Percentiles rank a stretch among this genome's conserved stretches.
Conservation (phyloP, 2,888 invertebrate genomes). For the Lymantria monacha region DNA sequence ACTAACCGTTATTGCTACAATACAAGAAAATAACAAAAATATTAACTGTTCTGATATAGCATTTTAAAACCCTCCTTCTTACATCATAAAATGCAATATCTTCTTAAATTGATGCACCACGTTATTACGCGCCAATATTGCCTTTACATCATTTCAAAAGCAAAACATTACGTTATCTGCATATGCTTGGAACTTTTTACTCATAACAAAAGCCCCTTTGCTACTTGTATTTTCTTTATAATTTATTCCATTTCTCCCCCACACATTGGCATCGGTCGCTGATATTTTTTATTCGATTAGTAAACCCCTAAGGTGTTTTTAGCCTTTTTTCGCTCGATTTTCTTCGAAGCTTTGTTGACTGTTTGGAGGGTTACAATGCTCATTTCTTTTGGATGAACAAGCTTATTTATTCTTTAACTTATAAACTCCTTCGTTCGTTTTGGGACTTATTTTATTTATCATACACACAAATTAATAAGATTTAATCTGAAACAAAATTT, state of each 20-base stretch:
- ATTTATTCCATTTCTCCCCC: conserved; percentile 81
- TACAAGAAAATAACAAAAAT: no score
- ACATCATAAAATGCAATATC: conserved; percentile 24
- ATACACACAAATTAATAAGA: background rate
- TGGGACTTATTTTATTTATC: conserved; percentile 9
- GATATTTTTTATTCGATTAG: conserved; percentile 84
- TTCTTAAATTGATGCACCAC: conserved; percentile 35
- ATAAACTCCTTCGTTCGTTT: conserved; percentile 15
- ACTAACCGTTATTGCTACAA: no score
- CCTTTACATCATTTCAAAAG: conserved; percentile 56
- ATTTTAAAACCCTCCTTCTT: background rate
- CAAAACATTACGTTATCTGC: conserved; percentile 64
- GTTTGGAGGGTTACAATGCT: conserved; percentile 77
- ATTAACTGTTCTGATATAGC: background rate
- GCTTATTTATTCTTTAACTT: conserved; percentile 68
- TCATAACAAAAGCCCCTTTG: conserved; percentile 73
- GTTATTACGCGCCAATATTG: conserved; percentile 49
- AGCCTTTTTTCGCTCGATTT: conserved; percentile 83
- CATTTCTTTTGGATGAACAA: conserved; percentile 79
- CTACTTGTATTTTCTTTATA: conserved; percentile 81
- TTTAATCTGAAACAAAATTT: background rate
- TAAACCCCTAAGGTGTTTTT: conserved; percentile 84
- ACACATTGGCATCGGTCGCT: conserved; percentile 81
- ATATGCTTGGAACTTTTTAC: conserved; percentile 71
- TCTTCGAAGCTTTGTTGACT: conserved; percentile 82